These are phyloP conservation scores for Sula dactylatra DNA, from an alignment of 2,113 vertebrate genomes.

Conservation along the genomic window DNA sequence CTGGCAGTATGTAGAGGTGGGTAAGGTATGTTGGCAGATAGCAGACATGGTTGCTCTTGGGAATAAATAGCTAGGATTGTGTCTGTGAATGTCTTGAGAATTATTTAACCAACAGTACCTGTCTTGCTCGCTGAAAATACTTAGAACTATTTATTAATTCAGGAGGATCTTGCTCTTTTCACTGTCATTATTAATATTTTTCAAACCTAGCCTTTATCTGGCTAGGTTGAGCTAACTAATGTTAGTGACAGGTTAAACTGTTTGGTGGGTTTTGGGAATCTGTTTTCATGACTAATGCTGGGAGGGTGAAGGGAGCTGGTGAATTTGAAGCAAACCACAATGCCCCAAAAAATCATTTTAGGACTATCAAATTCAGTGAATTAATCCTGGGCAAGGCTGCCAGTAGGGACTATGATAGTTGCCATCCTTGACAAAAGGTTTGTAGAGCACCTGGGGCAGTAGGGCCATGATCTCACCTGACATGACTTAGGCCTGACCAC, in stretches of 20 bases:
- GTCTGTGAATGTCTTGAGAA: neutral
- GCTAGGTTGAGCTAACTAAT: neutral
- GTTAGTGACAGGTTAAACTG: neutral
- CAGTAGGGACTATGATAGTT: neutral
- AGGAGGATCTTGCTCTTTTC: neutral
- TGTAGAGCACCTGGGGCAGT: neutral
- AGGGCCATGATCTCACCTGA: neutral
- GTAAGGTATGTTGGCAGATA: constrained; percentile 17
- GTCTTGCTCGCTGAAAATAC: neutral
- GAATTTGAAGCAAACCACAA: neutral
- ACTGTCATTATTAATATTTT: neutral
- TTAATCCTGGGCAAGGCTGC: neutral
- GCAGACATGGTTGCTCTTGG: neutral
- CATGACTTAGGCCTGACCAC: neutral
- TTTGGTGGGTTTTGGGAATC: neutral
- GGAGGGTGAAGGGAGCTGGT: neutral
- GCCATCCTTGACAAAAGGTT: neutral
- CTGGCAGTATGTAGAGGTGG: neutral
- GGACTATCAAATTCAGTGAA: neutral
- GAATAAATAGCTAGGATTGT: neutral
- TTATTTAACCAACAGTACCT: neutral
- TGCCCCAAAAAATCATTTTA: neutral
- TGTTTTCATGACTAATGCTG: neutral
- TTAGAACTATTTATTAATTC: neutral
- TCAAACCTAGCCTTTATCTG: neutral